phyloP scores from a whole-genome alignment of 2,888 invertebrate species.

The Aphelenchoides bicaudatus region DNA sequence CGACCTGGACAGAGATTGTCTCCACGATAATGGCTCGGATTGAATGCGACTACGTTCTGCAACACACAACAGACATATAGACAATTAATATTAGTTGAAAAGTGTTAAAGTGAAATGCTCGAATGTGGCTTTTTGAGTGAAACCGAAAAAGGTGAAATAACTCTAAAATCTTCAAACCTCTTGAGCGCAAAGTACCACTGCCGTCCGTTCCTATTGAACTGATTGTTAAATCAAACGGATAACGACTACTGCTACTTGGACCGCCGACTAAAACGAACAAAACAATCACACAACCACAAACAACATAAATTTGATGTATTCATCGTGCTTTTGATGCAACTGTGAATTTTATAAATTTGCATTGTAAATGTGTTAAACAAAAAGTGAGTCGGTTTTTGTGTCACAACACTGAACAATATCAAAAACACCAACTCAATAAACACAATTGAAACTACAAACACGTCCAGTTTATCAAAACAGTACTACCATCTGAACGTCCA shows the following conservation, averaged over 20 bases:
- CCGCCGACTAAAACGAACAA: slow-evolving; percentile 4
- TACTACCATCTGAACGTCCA: slow-evolving; percentile 31
- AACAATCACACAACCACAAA: slow-evolving; percentile 22
- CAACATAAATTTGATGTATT: slow-evolving; percentile 7
- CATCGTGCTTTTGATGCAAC: too few relatives aligned
- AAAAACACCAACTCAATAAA: background rate
- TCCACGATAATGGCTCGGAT: slow-evolving; percentile 55
- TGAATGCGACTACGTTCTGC: slow-evolving; percentile 22
- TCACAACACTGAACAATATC: too few relatives aligned
- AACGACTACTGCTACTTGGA: too few relatives aligned
- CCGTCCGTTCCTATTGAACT: slow-evolving; percentile 42
- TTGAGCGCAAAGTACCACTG: slow-evolving; percentile 11
- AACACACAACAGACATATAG: background rate
- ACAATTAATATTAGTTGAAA: background rate
- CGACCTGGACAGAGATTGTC: slow-evolving; percentile 54
- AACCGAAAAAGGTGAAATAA: slow-evolving; percentile 7
- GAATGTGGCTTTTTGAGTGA: background rate
- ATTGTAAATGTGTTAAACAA: background rate
- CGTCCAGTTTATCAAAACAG: too few relatives aligned
- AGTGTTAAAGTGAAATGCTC: background rate
- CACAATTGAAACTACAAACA: slow-evolving; percentile 7
- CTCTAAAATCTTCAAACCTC: slow-evolving; percentile 11
- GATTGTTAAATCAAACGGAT: slow-evolving; percentile 42
- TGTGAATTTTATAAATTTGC: background rate
- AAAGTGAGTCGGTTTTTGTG: too few relatives aligned